Conservation (phyloP, 1,140 invertebrate genomes). For the Theocolax elegans region DNA sequence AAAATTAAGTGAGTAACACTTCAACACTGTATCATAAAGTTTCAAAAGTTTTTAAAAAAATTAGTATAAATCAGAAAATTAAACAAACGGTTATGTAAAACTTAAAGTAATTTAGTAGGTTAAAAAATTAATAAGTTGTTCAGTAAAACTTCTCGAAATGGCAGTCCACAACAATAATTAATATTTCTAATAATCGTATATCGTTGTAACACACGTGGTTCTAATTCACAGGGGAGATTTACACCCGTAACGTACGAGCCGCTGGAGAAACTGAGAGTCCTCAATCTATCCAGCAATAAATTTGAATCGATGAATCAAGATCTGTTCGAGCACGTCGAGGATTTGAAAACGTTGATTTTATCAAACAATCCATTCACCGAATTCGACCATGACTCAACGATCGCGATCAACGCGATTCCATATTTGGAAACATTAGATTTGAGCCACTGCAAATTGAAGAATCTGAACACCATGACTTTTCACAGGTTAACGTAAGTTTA, state of each 20-base stretch:
- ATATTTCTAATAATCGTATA: too few relatives aligned
- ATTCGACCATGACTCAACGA: conserved; percentile 71
- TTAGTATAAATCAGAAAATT: too few relatives aligned
- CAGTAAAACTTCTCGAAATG: too few relatives aligned
- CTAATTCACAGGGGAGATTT: conserved; percentile 73
- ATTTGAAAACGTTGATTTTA: conserved; percentile 74
- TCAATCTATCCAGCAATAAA: conserved; percentile 75
- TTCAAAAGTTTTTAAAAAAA: too few relatives aligned
- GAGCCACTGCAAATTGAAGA: conserved; percentile 73
- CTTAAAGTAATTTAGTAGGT: too few relatives aligned
- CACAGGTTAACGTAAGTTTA: conserved; percentile 23
- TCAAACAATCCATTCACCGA: conserved; percentile 75
- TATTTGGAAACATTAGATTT: conserved; percentile 78
- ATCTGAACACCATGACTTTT: background rate
- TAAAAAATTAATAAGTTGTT: too few relatives aligned
- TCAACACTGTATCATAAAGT: too few relatives aligned
- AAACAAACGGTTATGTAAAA: too few relatives aligned
- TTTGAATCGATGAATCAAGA: conserved; percentile 76
- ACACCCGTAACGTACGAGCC: conserved; percentile 71
- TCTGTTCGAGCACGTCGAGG: conserved; percentile 77
- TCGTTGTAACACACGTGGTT: too few relatives aligned
- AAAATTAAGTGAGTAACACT: too few relatives aligned
- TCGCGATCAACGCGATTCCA: conserved; percentile 73
- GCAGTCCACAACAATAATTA: too few relatives aligned
- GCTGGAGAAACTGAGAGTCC: conserved; percentile 69